Evolutionary conservation across 1,140 invertebrate genomes (phyloP).

Genomic region (Drosophila sproati): DNA sequence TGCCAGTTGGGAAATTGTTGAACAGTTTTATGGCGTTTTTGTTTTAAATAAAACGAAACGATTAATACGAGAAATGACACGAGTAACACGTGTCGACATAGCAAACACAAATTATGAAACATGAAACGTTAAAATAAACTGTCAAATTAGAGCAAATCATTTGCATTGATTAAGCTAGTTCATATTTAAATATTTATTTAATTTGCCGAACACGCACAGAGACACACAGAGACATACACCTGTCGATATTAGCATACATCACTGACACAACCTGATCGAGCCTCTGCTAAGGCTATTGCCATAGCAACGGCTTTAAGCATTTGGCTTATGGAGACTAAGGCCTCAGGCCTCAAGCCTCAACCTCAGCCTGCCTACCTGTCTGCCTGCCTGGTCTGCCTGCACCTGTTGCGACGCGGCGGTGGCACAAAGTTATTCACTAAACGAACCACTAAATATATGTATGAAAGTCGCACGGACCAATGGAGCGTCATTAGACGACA

Average conservation of each 20-base stretch:
- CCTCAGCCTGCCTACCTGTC: not conserved
- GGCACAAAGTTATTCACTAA: conserved; percentile 32
- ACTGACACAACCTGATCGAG: conserved; percentile 17
- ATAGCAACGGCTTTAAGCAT: not conserved
- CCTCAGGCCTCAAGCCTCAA: not conserved
- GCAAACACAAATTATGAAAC: conserved; percentile 43
- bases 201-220: conserved; percentile 44
- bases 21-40: no score
- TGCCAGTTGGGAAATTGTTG: not conserved
- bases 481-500: conserved; percentile 40
- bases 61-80: not conserved
- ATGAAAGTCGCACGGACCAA: conserved; percentile 49
- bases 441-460: conserved; percentile 43
- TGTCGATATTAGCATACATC: conserved; percentile 6
- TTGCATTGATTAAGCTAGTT: conserved; percentile 75
- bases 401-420: conserved; percentile 33
- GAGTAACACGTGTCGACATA: conserved; percentile 22
- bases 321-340: no score
- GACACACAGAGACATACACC: not conserved
- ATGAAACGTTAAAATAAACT: conserved; percentile 53
- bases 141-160: conserved; percentile 77
- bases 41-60: not conserved
- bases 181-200: conserved; percentile 68
- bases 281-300: not conserved
- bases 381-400: conserved; percentile 5